Percentiles rank a stretch among this genome's conserved stretches.
Evolutionary conservation across 2,888 invertebrate species (phyloP).

Genomic region (Lithophane semibrunnea): DNA sequence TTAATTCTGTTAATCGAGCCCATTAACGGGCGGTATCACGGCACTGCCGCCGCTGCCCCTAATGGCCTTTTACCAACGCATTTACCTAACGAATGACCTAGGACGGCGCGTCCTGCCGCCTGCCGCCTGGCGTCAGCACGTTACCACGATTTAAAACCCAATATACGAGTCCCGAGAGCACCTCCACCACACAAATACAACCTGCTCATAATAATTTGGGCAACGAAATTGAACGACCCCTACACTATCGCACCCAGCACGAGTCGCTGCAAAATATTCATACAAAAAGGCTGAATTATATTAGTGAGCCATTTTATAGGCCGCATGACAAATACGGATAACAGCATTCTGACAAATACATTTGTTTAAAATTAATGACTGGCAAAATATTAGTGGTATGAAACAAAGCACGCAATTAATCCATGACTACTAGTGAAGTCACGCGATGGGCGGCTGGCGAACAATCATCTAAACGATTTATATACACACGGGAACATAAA

Average conservation of each 20-base stretch:
- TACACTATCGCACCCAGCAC: conserved; percentile 20
- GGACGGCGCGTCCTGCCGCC: conserved; percentile 47
- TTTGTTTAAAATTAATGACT: conserved; percentile 56
- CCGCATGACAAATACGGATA: conserved; percentile 36
- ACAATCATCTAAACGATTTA: conserved; percentile 44
- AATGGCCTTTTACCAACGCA: conserved; percentile 72
- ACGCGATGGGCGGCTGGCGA: conserved; percentile 48
- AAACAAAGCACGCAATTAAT: conserved; percentile 61
- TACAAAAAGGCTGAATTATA: conserved; percentile 19
- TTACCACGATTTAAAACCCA: conserved; percentile 64
- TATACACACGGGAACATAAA: conserved; percentile 28
- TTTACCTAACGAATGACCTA: conserved; percentile 70
- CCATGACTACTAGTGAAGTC: conserved; percentile 50
- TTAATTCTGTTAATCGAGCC: conserved; percentile 74
- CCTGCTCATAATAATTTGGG: conserved; percentile 46
- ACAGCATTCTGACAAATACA: conserved; percentile 41
- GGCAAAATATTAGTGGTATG: conserved; percentile 48
- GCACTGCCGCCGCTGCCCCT: conserved; percentile 66
- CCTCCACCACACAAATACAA: conserved; percentile 41
- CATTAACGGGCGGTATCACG: conserved; percentile 73
- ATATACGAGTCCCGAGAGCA: conserved; percentile 59
- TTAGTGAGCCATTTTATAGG: conserved; percentile 11
- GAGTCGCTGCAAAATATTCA: conserved; percentile 6
- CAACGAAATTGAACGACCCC: conserved; percentile 34
- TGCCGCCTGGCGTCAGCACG: conserved; percentile 56